Base-by-base conservation (phyloP, 2,113 vertebrate species). In the Grammomys surdaster region DNA sequence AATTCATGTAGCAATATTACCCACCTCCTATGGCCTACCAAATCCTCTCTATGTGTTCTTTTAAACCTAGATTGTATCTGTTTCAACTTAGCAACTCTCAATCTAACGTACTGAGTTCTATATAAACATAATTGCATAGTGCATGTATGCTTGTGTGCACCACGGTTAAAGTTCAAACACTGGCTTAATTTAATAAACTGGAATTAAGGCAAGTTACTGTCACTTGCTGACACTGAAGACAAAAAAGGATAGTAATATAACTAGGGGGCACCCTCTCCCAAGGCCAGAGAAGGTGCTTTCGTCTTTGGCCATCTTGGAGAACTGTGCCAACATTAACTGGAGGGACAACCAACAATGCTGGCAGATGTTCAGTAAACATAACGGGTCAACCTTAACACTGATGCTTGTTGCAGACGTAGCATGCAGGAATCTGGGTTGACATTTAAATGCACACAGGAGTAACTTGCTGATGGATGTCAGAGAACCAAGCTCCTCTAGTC, bases 101-200 rank as follows among this genome's bases (percentile, higher is more conserved):
- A 78, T n/a, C 43, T 85, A 95, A 96, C 92, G 96, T 96, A 95
- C 88, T 86, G 81, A 93, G 58, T 89, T 96, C 46, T 73, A 75
- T 87, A 89, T 33, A 81, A 96, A 96, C 95, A 95, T 95, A 97
- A 92, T 63, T 95, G 92, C 96, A 95, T 87, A 87, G 92, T 97
- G 95, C 95, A 85, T 96, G 88, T 95, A 93, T 95, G 92, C 96
- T 97, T 97, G 97, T 93, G 86, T 96, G 88, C 46, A 65, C 77
- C 90, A 8, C 86, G 89, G 85, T 24, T 92, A 75, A 94, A 95
- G 85, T 91, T 96, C 95, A 97, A 90, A 96, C 58, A 80, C 87
- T 92, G 90, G 80, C 9, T 95, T 85, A 95, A 97, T 96, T 95
- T 88, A 97, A 82, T 90, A 96, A 96, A 88, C 76, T 90, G 67